phyloP scores from a whole-genome alignment of 2,113 vertebrate species.

The Lycocorax pyrrhopterus region DNA sequence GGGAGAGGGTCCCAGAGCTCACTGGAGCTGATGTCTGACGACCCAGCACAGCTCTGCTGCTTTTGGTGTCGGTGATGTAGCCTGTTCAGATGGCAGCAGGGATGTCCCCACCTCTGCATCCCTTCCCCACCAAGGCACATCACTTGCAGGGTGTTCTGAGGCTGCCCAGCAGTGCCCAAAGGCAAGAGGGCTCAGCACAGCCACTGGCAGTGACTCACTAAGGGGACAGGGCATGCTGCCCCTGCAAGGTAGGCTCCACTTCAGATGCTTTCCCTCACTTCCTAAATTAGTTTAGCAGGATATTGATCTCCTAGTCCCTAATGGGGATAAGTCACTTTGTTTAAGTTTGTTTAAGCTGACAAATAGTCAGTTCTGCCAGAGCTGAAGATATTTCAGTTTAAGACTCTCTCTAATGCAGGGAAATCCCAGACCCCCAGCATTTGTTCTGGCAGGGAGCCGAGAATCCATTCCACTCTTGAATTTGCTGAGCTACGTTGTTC shows the following conservation, averaged over 20 bases:
- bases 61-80: not conserved
- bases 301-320: constrained; percentile 34
- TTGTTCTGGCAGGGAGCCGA: constrained; percentile 26
- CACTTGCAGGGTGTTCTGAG: not conserved
- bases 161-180: not conserved
- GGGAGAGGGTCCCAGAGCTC: not conserved
- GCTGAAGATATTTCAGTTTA: constrained; percentile 33
- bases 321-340: constrained; percentile 30
- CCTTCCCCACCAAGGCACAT: not conserved
- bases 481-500: not conserved
- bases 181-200: not conserved
- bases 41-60: not conserved
- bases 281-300: constrained; percentile 2
- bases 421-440: constrained; percentile 56
- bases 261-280: not conserved
- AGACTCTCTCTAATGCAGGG: constrained; percentile 34
- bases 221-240: not conserved
- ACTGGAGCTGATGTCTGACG: not conserved
- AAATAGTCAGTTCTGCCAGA: constrained; percentile 41
- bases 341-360: constrained; percentile 60
- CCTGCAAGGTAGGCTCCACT: not conserved
- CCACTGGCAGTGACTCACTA: not conserved
- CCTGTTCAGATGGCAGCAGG: not conserved
- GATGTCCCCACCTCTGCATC: not conserved
- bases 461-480: not conserved